Base-by-base conservation (phyloP, 1,140 invertebrate genomes). In the Temnothorax longispinosus region DNA sequence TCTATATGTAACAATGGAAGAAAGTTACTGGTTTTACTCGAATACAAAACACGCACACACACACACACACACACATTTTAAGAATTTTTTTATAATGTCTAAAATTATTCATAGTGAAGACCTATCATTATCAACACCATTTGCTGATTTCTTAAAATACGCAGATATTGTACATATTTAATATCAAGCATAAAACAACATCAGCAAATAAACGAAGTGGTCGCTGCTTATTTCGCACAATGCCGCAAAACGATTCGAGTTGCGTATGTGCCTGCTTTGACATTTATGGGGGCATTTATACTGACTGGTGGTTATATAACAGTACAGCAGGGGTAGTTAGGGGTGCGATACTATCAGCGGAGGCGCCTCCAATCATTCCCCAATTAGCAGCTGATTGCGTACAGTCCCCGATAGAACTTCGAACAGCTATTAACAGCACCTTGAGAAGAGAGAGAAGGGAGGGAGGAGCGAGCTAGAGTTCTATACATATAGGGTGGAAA, bases 311-410 rank as follows among this genome's bases (percentile, higher is more conserved):
- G 71, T 85, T 81, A 69, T 69, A 85, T 67, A 80, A 75, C 62
- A 27, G n/a, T 47, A 47, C 56, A 88, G 58, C 18, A 58, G 54
- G 64, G 81, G 87, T 91, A 89, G 90, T 92, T 91, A 89, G 86
- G 87, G 81, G 74, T 75, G 64, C 88, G 91, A 93, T 92, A 90
- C 69, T 86, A 93, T 91, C 91, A 89, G 60, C 84, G 85, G 32
- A 91, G 90, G 89, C 91, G 90, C 90, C 89, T 93, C 92, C 93
- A 94, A 95, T 94, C 92, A 94, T 93, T 94, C 88, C 89, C 91
- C 93, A 94, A 95, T 95, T 95, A 94, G 91, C 92, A 92, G 87
- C 92, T 93, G 93, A 95, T 94, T 95, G 93, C 94, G 88, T 92
- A 92, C 91, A 93, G 89, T 90, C 91, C 71, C 69, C 62, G 87